Percentiles rank a stretch among this genome's conserved stretches.
phyloP scores from a whole-genome alignment of 2,113 vertebrate genomes.

The Leptosomus discolor region DNA sequence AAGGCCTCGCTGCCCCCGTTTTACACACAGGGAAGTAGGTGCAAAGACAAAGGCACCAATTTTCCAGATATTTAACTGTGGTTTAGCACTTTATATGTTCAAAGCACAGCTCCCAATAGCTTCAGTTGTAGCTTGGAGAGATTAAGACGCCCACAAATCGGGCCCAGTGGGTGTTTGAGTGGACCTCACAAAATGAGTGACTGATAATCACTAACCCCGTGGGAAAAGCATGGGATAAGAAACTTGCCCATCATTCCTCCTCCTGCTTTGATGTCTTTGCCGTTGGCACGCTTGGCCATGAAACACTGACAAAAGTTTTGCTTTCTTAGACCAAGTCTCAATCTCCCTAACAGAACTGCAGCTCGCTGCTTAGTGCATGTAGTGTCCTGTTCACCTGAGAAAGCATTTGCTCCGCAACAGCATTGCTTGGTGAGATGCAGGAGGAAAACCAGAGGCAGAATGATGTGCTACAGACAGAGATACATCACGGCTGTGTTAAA shows the following conservation, averaged over 20 bases:
- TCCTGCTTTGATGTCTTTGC: not conserved
- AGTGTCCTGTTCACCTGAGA: not conserved
- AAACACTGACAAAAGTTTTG: not conserved
- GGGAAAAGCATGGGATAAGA: not conserved
- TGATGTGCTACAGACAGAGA: not conserved
- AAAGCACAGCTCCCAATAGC: not conserved
- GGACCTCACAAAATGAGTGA: not conserved
- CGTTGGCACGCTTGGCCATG: not conserved
- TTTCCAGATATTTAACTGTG: not conserved
- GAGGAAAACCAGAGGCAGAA: not conserved
- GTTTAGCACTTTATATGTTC: not conserved
- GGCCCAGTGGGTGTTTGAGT: not conserved
- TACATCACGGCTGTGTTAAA: not conserved
- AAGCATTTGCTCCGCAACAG: rapidly evolving
- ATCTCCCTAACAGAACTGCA: not conserved
- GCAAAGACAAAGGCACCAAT: not conserved
- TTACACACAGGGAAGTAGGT: not conserved
- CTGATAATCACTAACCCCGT: not conserved
- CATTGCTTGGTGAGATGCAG: not conserved
- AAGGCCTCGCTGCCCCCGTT: not conserved
- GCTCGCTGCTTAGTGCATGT: not conserved
- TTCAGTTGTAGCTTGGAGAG: not conserved
- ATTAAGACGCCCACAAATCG: not conserved
- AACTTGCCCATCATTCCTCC: not conserved
- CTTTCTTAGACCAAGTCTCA: not conserved